Percentiles rank a stretch among this genome's conserved stretches.
These are phyloP conservation scores for Pogonocherus hispidulus DNA, from an alignment of 2,888 invertebrate genomes.

Conservation along the genomic window DNA sequence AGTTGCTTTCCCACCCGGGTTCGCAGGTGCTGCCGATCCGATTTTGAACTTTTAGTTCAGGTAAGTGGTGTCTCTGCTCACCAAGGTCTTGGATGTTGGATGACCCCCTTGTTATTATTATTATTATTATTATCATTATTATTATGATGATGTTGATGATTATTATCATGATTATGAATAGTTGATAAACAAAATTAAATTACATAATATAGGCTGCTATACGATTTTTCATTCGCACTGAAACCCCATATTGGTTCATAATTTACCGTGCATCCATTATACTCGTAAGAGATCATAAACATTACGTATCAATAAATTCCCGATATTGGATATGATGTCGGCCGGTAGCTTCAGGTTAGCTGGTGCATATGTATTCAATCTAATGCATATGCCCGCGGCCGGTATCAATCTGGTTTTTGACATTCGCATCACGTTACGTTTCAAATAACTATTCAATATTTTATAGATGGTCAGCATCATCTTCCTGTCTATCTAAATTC, in stretches of 20 bases:
- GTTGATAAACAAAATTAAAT: too few species aligned
- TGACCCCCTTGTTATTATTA: too few species aligned
- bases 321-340: slow-evolving; percentile 23
- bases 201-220: too few species aligned
- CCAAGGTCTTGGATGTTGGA: too few species aligned
- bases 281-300: slow-evolving; percentile 24
- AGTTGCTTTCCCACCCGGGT: too few species aligned
- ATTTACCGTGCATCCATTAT: not conserved
- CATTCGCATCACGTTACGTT: slow-evolving; percentile 64
- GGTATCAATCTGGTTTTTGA: slow-evolving; percentile 65
- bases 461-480: slow-evolving; percentile 56
- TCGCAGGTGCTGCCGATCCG: too few species aligned
- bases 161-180: too few species aligned
- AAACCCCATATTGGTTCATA: not conserved
- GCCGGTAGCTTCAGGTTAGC: slow-evolving; percentile 34
- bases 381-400: slow-evolving; percentile 58
- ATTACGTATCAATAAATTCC: slow-evolving; percentile 30
- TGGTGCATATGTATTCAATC: slow-evolving; percentile 53
- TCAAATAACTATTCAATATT: slow-evolving; percentile 63
- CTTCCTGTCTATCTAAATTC: slow-evolving; percentile 55
- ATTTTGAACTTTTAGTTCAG: too few species aligned
- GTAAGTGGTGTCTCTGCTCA: too few species aligned
- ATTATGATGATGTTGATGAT: too few species aligned
- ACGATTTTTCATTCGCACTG: not conserved
- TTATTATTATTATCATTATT: too few species aligned